phyloP scores from a whole-genome alignment of 2,113 vertebrate genomes.

The Melierax canorus region DNA sequence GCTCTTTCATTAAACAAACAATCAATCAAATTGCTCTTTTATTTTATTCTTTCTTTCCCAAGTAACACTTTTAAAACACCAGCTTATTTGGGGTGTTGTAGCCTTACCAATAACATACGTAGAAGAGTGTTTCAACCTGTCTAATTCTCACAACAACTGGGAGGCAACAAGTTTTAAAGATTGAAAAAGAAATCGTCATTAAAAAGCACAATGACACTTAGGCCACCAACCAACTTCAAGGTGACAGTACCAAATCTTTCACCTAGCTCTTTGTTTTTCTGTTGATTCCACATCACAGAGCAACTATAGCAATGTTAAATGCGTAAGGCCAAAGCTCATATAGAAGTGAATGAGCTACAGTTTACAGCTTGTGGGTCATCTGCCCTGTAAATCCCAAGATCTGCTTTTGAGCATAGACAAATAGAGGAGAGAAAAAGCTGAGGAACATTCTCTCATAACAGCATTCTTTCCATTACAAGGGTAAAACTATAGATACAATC shows the following conservation, averaged over 20 bases:
- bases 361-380: neutral
- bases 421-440: neutral
- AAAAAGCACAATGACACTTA: neutral
- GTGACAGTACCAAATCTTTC: neutral
- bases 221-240: neutral
- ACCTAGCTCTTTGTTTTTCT: conserved; percentile 7
- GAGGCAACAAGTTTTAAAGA: neutral
- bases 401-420: neutral
- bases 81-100: neutral
- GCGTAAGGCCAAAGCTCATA: neutral
- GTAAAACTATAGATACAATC: neutral
- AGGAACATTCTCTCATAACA: neutral
- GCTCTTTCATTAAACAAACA: conserved; percentile 46
- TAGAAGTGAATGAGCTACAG: neutral
- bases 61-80: neutral
- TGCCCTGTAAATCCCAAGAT: neutral
- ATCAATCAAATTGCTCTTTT: conserved; percentile 51
- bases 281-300: neutral
- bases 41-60: neutral
- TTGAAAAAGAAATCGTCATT: neutral
- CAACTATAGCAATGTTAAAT: neutral
- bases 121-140: neutral
- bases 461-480: fast-evolving
- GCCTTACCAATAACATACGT: neutral
- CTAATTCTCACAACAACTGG: neutral